Conservation (phyloP, 2,888 invertebrate genomes). For the Eilema caniola region DNA sequence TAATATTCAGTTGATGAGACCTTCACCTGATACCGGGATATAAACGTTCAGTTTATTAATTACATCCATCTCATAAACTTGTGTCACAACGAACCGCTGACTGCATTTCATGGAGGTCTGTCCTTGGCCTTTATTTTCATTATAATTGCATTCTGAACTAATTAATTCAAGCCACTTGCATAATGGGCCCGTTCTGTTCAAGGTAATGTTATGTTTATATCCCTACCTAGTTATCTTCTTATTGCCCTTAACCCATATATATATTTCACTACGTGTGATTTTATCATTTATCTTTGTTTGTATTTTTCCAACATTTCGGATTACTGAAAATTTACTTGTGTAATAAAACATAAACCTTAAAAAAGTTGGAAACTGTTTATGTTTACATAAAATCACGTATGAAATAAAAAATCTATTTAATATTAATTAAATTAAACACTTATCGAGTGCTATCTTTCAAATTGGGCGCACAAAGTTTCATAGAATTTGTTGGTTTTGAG, state of each 20-base stretch:
- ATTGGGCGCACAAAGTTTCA: no score
- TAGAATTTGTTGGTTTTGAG: no score
- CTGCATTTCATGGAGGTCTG: constrained; percentile 38
- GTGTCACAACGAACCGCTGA: constrained; percentile 33
- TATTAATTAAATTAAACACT: no score
- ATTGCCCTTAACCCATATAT: not conserved
- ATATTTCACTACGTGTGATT: not conserved
- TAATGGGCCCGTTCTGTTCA: not conserved
- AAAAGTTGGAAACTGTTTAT: no score
- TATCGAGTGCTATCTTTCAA: no score
- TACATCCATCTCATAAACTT: constrained; percentile 34
- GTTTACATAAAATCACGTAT: no score
- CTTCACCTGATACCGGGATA: constrained; percentile 38
- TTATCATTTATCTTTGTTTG: not conserved
- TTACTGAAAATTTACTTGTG: no score
- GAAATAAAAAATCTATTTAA: not conserved
- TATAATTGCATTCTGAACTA: constrained; percentile 38
- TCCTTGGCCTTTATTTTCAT: constrained; percentile 45
- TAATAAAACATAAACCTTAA: no score
- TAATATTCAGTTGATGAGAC: constrained; percentile 26
- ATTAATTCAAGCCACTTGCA: constrained; percentile 20
- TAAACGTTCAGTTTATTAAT: constrained; percentile 44
- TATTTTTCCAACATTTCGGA: not conserved
- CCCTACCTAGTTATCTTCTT: no score
- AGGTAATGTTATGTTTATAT: not conserved